Conservation (phyloP, 2,888 invertebrate genomes). For the Thecophora atra region DNA sequence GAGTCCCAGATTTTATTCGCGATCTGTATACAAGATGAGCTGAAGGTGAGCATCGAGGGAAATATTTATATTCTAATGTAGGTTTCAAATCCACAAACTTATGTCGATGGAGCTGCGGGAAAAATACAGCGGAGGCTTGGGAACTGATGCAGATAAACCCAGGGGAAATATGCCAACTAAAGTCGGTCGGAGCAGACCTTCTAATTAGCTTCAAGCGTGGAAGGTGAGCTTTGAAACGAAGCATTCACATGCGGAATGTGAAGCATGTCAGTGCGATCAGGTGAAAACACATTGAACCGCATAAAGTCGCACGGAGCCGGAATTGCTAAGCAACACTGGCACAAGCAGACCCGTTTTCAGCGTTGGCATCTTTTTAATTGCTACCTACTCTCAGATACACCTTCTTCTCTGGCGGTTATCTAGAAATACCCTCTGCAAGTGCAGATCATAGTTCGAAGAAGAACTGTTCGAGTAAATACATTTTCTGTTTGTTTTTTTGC, state of each 20-base stretch:
- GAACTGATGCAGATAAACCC: neutral
- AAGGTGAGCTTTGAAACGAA: neutral
- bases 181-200: slow-evolving; percentile 20
- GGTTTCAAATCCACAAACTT: slow-evolving; percentile 5
- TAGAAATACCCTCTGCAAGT: too few relatives aligned
- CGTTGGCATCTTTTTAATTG: slow-evolving; percentile 26
- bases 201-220: slow-evolving; percentile 25
- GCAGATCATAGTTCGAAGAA: too few relatives aligned
- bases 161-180: neutral
- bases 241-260: slow-evolving; percentile 47
- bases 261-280: slow-evolving; percentile 53
- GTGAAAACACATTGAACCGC: slow-evolving; percentile 25
- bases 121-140: neutral
- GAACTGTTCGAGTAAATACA: too few relatives aligned
- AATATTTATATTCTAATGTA: neutral
- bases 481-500: too few relatives aligned
- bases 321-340: slow-evolving; percentile 6
- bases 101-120: neutral
- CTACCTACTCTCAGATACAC: slow-evolving; percentile 23
- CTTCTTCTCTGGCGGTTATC: slow-evolving; percentile 17
- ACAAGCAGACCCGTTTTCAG: slow-evolving; percentile 3
- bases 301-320: slow-evolving; percentile 10
- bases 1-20: slow-evolving; percentile 15
- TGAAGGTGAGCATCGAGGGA: neutral
- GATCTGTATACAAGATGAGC: neutral